Base-by-base conservation (phyloP, 53 echinoderm and acorn worm species). In the Paracentrotus lividus region DNA sequence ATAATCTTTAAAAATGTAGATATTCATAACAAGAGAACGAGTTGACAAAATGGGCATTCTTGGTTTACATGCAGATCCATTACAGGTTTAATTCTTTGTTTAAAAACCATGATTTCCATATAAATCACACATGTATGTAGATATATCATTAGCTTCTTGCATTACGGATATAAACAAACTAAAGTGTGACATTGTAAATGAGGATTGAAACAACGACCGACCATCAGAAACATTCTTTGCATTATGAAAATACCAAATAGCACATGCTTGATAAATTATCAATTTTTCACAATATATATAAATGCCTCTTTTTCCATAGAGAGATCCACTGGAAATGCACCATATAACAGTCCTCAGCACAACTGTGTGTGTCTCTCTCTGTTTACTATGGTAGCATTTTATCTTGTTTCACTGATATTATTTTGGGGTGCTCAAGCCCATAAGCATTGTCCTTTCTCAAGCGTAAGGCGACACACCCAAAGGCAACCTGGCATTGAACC, bases 381-480 rank as follows among this genome's bases (percentile, higher is more conserved):
- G 47, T 9, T 47, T 14, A 27, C 20, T 4, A 18, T 3, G 26
- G 20, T 18, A 47, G 15, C 43, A 42, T 24, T 21, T 10, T 5
- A n/a, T 45, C 9, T 47, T 81, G 24, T 23, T n/a, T 16, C 72
- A 38, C 4, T 36, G 32, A 38, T 72, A 69, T 36, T 72, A 6
- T 18, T 72, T 20, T 16, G 38, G 7, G 29, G 27, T 61, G 61
- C 29, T 8, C 61, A 38, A 66, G 20, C 69, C 69, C 9, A 38
- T 69, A 36, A 38, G 69, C 69, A 69, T 69, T 69, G 69, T 69
- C 69, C 69, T 36, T 69, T 69, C 38, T 69, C 69, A 69, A 69
- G 69, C 69, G 38, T 18, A 38, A 38, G 69, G 36, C 5, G 18
- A 36, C 32, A 69, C 38, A 69, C 38, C 38, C 16, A 38, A 69